Evolutionary conservation across 1,140 invertebrate species (phyloP).

Genomic region (Leptonema lineaticorne): DNA sequence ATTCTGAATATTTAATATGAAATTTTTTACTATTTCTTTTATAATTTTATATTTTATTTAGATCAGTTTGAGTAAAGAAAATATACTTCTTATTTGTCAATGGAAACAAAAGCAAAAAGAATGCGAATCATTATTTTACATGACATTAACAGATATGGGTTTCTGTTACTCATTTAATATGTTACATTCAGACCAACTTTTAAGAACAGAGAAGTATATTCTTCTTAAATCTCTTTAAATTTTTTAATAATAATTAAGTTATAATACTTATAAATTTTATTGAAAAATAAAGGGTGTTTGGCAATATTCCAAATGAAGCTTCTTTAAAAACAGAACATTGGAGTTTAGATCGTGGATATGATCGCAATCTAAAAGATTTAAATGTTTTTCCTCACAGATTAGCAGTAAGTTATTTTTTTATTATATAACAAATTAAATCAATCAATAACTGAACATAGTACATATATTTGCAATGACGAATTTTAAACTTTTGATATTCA

Average conservation of each 20-base stretch:
- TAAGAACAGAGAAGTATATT: slow-evolving; percentile 55
- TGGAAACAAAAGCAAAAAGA: slow-evolving; percentile 56
- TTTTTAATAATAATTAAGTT: too few relatives aligned
- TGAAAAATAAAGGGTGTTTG: too few relatives aligned
- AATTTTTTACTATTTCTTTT: too few relatives aligned
- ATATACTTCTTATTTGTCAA: slow-evolving; percentile 57
- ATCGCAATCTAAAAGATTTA: slow-evolving; percentile 47
- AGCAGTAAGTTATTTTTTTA: slow-evolving; percentile 40
- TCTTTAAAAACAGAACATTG: too few relatives aligned
- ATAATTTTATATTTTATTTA: too few relatives aligned
- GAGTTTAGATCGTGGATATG: slow-evolving; percentile 64
- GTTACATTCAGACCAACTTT: slow-evolving; percentile 59
- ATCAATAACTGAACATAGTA: too few relatives aligned
- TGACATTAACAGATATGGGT: slow-evolving; percentile 68
- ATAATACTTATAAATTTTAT: background rate
- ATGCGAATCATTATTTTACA: slow-evolving; percentile 60
- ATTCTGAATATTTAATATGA: too few relatives aligned
- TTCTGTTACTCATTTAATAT: slow-evolving; percentile 73
- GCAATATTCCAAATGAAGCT: too few relatives aligned
- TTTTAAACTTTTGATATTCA: too few relatives aligned
- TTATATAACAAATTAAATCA: too few relatives aligned
- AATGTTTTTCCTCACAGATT: slow-evolving; percentile 58
- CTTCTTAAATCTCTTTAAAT: too few relatives aligned
- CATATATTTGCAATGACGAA: too few relatives aligned
- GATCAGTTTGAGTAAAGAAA: slow-evolving; percentile 57